Evolutionary conservation across 2,113 vertebrate genomes (phyloP).

Genomic region (Polypterus bichir): DNA sequence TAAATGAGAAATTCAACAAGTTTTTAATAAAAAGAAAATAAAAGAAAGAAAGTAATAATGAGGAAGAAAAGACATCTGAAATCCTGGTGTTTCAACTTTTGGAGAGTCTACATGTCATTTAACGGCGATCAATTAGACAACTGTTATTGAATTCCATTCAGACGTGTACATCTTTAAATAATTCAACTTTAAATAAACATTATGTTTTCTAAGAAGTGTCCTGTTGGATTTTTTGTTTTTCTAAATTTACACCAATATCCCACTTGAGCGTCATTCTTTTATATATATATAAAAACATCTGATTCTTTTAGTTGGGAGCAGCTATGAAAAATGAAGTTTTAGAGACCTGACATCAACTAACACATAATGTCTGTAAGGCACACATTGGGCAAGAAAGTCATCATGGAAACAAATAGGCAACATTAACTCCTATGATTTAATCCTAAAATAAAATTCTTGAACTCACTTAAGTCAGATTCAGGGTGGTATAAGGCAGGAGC

Average conservation of each 20-base stretch:
- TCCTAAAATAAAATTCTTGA: too few relatives aligned
- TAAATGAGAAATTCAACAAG: conserved; percentile 6
- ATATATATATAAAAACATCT: too few relatives aligned
- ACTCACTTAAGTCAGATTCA: too few relatives aligned
- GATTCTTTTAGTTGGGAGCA: too few relatives aligned
- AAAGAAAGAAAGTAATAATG: conserved; percentile 5
- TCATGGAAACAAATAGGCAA: too few relatives aligned
- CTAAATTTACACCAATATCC: neutral
- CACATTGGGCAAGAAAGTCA: too few relatives aligned
- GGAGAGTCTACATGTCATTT: conserved; percentile 11
- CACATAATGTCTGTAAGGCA: too few relatives aligned
- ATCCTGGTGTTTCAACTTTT: neutral
- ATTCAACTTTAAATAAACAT: conserved; percentile 28
- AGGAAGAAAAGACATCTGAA: neutral
- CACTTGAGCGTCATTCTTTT: neutral
- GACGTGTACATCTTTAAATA: conserved; percentile 4
- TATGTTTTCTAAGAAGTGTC: conserved; percentile 20
- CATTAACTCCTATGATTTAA: too few relatives aligned
- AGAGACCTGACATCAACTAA: too few relatives aligned
- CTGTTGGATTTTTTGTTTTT: neutral
- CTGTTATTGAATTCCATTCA: conserved; percentile 17
- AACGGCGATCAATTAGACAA: conserved; percentile 9
- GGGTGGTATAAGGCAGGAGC: too few relatives aligned
- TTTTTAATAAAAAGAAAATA: conserved; percentile 7
- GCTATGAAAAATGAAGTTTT: too few relatives aligned